Base-by-base conservation (phyloP, 2,797 vertebrate species). In the Stomatorhinus walkeri region DNA sequence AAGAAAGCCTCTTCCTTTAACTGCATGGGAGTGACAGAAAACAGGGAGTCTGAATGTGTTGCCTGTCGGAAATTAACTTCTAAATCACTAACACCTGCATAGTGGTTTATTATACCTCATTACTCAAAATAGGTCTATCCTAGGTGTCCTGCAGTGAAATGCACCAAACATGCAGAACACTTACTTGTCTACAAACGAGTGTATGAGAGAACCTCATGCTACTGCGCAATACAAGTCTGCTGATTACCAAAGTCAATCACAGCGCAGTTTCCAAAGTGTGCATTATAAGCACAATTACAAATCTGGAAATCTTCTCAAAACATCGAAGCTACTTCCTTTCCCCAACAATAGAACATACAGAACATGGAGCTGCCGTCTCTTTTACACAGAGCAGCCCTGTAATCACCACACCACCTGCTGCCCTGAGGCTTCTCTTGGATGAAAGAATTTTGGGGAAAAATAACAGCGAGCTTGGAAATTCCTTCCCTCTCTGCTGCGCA, bases 331-430 rank as follows among this genome's bases (percentile, higher is more conserved):
- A 68, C 61, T 32, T 68, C 24, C 61, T 32, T 72, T 72, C 36
- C 16, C 28, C 28, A 36, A 14, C 14, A 19, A n/a, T 79, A 79
- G 72, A 43, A 43, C 32, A 40, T 79, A 79, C 7, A 52, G 83
- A 48, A 85, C 12, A 14, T 7, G 22, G 49, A 85, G 22, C 24
- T 52, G 19, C 24, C 7, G 83, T 52, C 10, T 14, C 28, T 36
- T 24, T 85, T 24, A 14, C 6, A 85, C 4, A 22, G 46, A 22
- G 19, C 83, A 28, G 83, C 46, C 9, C 83, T 14, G n/a, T 28
- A 85, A 85, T 85, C 24, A 52, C 48, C 22, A 52, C 83, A 85
- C 83, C 83, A 51, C 46, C 46, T 85, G 83, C 24, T 85, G n/a
- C 48, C 81, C 48, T 16, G 43, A 12, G 81, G 81, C 10, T 46